A percentile compares a stretch with the other conserved stretches of the same genome.
Conservation (phyloP, 2,888 invertebrate species). For the Julus scandinavius region DNA sequence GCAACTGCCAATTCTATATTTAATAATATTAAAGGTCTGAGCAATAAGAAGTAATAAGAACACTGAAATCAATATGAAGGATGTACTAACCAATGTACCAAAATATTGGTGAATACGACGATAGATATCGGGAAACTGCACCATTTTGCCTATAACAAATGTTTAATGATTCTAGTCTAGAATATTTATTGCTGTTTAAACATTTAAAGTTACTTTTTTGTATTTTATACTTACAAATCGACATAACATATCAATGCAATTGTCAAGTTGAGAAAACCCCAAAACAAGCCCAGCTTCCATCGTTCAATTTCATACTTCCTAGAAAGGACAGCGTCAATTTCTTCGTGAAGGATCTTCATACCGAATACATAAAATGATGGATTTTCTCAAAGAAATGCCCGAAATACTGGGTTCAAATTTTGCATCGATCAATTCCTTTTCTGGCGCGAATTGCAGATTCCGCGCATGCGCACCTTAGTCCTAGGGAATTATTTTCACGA, state of each 20-base stretch:
- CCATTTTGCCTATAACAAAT: constrained; percentile 50
- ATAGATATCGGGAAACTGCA: constrained; percentile 17
- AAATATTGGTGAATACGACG: constrained; percentile 33
- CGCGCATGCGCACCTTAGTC: too few species aligned
- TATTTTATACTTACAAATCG: constrained; percentile 43
- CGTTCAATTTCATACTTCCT: constrained; percentile 20
- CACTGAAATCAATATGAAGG: not conserved
- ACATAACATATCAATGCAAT: constrained; percentile 24
- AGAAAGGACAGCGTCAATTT: not conserved
- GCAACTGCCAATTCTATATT: constrained; percentile 1
- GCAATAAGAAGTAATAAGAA: not conserved
- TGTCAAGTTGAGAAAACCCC: constrained; percentile 51
- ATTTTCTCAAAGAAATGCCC: too few species aligned
- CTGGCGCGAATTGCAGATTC: too few species aligned
- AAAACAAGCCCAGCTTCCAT: constrained; percentile 36
- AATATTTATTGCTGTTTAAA: too few species aligned
- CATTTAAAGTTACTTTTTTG: too few species aligned
- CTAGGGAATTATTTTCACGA: too few species aligned
- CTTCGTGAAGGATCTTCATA: not conserved
- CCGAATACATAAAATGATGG: too few species aligned
- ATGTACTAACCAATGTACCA: constrained; percentile 49
- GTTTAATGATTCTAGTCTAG: not conserved
- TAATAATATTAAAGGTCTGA: not conserved
- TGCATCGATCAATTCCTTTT: too few species aligned
- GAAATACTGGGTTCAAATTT: too few species aligned